phyloP scores from a whole-genome alignment of 2,113 vertebrate species.

The Laterallus jamaicensis region DNA sequence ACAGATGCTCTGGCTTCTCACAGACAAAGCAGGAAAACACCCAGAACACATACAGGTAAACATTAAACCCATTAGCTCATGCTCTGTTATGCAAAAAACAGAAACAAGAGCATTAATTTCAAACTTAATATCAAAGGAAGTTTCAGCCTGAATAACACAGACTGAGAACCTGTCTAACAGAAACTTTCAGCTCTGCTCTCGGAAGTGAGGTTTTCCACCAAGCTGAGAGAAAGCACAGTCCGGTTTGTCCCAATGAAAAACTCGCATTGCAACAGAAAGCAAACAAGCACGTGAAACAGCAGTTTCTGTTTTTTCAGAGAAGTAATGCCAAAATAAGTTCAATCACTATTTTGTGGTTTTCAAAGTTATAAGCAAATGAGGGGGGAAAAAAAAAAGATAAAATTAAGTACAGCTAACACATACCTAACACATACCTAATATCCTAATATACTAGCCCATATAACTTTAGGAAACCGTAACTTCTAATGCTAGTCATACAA shows the following conservation, averaged over 20 bases:
- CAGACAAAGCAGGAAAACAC: neutral
- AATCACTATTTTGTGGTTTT: neutral
- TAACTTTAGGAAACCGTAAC: neutral
- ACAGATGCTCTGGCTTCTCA: neutral
- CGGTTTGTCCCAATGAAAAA: constrained; percentile 32
- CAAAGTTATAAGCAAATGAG: neutral
- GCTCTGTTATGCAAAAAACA: constrained; percentile 18
- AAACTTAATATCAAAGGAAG: neutral
- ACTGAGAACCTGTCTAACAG: neutral
- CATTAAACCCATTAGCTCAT: neutral
- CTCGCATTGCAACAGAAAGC: neutral
- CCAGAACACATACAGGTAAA: neutral
- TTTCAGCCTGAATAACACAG: neutral
- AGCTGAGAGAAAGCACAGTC: neutral
- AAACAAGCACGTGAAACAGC: neutral
- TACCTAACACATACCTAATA: neutral
- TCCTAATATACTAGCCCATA: neutral
- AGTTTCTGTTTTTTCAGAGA: neutral
- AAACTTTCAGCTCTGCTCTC: constrained; percentile 49
- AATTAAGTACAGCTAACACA: neutral
- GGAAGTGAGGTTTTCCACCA: neutral
- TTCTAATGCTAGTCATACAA: neutral
- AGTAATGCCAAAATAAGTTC: neutral
- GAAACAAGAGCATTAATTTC: neutral
- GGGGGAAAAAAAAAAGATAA: neutral